Conservation (phyloP, 2,113 vertebrate genomes). For the Cheilinus undulatus region DNA sequence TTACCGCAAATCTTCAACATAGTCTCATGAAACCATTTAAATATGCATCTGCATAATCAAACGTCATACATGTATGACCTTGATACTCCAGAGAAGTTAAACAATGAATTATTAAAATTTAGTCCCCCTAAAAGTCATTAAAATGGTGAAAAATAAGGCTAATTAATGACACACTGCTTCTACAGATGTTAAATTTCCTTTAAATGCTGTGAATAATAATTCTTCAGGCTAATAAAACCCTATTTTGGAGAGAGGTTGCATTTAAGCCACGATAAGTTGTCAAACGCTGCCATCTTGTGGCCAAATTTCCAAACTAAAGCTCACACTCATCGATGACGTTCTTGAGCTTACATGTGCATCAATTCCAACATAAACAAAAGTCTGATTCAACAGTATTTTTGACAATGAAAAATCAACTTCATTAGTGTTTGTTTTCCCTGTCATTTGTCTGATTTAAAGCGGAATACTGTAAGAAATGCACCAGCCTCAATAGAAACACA, state of each 20-base stretch:
- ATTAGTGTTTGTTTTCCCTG: too few species aligned
- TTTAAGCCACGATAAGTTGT: neutral
- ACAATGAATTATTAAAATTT: neutral
- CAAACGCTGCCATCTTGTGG: conserved; percentile 52
- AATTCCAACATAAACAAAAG: too few species aligned
- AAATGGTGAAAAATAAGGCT: neutral
- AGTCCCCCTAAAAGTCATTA: neutral
- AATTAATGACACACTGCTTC: neutral
- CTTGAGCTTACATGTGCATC: too few species aligned
- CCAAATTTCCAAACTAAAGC: neutral
- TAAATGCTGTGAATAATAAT: neutral
- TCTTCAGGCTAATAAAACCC: neutral
- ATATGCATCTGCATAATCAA: neutral
- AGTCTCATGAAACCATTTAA: neutral
- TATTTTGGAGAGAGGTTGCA: too few species aligned
- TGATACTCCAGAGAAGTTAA: neutral
- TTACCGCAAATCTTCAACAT: too few species aligned
- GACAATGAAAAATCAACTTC: too few species aligned
- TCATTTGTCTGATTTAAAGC: too few species aligned
- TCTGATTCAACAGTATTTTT: too few species aligned
- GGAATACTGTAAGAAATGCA: too few species aligned
- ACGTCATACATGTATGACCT: neutral
- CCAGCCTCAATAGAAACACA: too few species aligned
- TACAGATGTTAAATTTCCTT: neutral
- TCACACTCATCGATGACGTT: too few species aligned